A percentile compares a stretch with the other conserved stretches of the same genome.
Conservation (phyloP, 92 coral and sea anemone species). For the Epizoanthus ramosus region DNA sequence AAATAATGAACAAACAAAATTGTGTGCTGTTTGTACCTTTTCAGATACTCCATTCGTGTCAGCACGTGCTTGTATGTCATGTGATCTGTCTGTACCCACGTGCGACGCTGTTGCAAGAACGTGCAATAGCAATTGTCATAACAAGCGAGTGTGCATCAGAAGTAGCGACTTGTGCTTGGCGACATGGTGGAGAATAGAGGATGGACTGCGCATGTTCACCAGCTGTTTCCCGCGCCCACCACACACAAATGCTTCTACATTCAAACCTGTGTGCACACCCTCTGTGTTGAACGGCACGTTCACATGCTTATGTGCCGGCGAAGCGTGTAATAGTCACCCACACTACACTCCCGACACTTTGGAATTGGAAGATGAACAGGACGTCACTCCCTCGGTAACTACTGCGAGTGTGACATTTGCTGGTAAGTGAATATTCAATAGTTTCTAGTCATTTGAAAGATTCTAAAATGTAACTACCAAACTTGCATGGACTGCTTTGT, state of each 20-base stretch:
- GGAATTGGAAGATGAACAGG: background rate
- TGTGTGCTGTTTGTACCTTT: background rate
- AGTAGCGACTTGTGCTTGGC: constrained; percentile 37
- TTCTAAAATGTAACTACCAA: too few species aligned
- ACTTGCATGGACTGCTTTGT: too few species aligned
- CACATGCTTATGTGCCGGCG: constrained; percentile 22
- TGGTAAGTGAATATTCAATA: background rate
- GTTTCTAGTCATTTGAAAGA: too few species aligned
- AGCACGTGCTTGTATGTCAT: constrained; percentile 36
- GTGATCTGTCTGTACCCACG: constrained; percentile 25
- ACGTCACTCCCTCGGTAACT: background rate
- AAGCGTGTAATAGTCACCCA: constrained; percentile 7
- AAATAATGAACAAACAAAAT: too few species aligned
- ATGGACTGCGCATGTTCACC: constrained; percentile 31
- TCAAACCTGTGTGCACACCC: background rate
- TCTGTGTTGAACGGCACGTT: constrained; percentile 5
- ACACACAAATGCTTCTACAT: constrained; percentile 5
- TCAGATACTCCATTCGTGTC: background rate
- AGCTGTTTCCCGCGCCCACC: constrained; percentile 30
- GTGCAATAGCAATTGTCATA: constrained; percentile 41
- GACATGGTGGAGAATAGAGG: constrained; percentile 30
- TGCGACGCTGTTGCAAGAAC: constrained; percentile 24
- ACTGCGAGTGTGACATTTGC: constrained; percentile 4
- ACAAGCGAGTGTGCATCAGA: constrained; percentile 33
- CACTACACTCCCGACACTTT: background rate